Conservation (phyloP, 2,113 vertebrate genomes). For the Colaptes auratus region DNA sequence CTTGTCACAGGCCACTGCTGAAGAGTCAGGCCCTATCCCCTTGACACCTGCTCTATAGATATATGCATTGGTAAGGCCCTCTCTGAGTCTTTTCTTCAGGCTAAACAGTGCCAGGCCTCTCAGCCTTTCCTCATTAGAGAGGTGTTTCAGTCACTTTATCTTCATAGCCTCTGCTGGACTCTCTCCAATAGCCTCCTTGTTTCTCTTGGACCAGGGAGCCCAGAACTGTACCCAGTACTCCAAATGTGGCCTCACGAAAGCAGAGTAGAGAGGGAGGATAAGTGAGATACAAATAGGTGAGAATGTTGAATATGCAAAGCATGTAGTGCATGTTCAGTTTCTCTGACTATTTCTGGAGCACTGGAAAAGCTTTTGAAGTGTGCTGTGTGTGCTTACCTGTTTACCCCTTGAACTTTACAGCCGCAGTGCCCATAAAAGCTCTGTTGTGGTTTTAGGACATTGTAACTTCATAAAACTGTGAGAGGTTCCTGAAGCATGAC, state of each 20-base stretch:
- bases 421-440: background rate
- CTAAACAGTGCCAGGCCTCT: background rate
- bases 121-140: background rate
- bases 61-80: too few species aligned
- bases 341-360: background rate
- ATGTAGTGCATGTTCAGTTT: background rate
- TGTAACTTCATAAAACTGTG: constrained; percentile 36
- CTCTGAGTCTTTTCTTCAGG: too few species aligned
- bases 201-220: background rate
- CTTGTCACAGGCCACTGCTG: too few species aligned
- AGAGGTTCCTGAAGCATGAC: constrained; percentile 28
- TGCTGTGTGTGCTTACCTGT: background rate
- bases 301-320: background rate
- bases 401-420: constrained; percentile 42
- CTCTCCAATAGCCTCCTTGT: background rate
- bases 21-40: too few species aligned
- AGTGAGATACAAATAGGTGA: background rate
- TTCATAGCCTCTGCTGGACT: background rate
- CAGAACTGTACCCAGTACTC: background rate
- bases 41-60: too few species aligned
- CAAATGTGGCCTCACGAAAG: background rate
- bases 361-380: background rate
- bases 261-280: background rate
- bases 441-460: constrained; percentile 9
- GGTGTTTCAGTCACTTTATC: background rate